phyloP scores from a whole-genome alignment of 2,797 vertebrate genomes.

The Gymnothorax javanicus region DNA sequence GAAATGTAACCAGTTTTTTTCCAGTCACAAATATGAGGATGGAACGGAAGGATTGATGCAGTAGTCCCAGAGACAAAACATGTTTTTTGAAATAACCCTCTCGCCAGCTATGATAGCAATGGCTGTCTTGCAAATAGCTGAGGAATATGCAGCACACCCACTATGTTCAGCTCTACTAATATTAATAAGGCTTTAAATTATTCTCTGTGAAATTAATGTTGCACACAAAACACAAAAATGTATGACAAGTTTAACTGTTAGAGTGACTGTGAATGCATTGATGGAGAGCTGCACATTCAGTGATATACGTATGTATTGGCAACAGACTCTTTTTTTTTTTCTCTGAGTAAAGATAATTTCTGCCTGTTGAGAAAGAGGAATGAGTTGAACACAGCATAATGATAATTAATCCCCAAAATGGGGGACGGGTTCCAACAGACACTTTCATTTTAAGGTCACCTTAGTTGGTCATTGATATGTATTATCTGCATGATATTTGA shows the following conservation, averaged over 20 bases:
- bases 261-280: neutral
- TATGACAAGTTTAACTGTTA: neutral
- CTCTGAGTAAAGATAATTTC: neutral
- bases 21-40: neutral
- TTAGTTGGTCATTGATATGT: neutral
- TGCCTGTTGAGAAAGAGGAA: neutral
- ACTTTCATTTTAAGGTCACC: neutral
- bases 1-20: neutral
- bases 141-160: neutral
- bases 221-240: neutral
- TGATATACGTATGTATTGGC: neutral
- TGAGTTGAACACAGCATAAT: neutral
- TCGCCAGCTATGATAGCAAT: neutral
- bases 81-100: neutral
- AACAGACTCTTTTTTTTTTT: neutral
- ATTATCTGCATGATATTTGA: neutral
- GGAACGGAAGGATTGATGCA: neutral
- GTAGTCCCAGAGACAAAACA: neutral
- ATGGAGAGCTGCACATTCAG: neutral
- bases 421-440: neutral
- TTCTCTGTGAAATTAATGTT: neutral
- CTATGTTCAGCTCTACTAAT: neutral
- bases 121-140: neutral
- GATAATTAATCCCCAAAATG: neutral
- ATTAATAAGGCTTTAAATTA: neutral